These are phyloP conservation scores for Semotilus atromaculatus DNA, from an alignment of 2,797 vertebrate genomes.

Conservation along the genomic window DNA sequence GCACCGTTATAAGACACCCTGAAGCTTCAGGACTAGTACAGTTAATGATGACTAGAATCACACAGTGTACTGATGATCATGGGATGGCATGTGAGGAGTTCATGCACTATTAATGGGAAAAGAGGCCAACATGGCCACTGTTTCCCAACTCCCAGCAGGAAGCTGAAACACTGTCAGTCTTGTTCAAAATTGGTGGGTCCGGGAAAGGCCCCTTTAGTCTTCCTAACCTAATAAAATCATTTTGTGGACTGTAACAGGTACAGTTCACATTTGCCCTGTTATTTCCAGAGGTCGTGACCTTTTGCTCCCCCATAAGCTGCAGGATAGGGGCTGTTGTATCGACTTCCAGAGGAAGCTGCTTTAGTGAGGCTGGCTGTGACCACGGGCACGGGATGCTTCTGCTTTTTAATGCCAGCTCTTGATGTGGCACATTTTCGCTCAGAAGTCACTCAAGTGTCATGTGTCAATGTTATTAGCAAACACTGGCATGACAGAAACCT, in stretches of 20 bases:
- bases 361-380: slow-evolving; percentile 13
- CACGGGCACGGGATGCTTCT: slow-evolving; percentile 8
- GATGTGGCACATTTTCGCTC: slow-evolving; percentile 20
- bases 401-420: slow-evolving; percentile 14
- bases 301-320: slow-evolving; percentile 8
- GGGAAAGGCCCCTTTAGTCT: slow-evolving; percentile 18
- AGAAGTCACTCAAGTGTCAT: background rate
- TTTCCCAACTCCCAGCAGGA: slow-evolving; percentile 1
- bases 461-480: slow-evolving; percentile 7
- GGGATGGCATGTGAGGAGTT: slow-evolving; percentile 34
- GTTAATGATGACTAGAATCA: slow-evolving; percentile 50
- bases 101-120: slow-evolving; percentile 25
- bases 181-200: slow-evolving; percentile 10
- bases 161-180: slow-evolving; percentile 1
- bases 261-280: background rate
- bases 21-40: slow-evolving; percentile 9
- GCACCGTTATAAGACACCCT: background rate
- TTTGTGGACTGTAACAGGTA: slow-evolving; percentile 19
- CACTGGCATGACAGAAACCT: slow-evolving; percentile 5
- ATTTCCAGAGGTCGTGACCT: background rate
- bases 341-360: slow-evolving; percentile 41
- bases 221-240: slow-evolving; percentile 46
- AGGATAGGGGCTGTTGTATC: slow-evolving; percentile 39
- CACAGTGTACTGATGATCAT: slow-evolving; percentile 18
- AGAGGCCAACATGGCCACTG: background rate